Percentiles rank a stretch among this genome's conserved stretches.
These are phyloP conservation scores for Tetanocera ferruginea DNA, from an alignment of 2,888 invertebrate species.

Conservation along the genomic window DNA sequence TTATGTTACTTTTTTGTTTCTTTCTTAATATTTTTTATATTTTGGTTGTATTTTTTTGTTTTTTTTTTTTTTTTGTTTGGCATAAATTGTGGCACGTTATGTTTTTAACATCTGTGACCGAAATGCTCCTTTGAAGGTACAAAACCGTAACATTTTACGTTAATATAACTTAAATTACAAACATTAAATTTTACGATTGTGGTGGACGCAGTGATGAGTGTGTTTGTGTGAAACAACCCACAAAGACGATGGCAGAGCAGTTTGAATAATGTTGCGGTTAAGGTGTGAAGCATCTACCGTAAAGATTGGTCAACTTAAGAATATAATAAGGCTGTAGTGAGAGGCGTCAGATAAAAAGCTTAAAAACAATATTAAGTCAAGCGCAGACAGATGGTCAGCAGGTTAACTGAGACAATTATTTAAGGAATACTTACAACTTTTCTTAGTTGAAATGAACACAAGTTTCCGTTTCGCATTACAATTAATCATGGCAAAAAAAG, in stretches of 20 bases:
- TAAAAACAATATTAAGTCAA: too few relatives aligned
- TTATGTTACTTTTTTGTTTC: not conserved
- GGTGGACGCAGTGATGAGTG: not conserved
- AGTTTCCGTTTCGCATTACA: too few relatives aligned
- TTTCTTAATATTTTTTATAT: not conserved
- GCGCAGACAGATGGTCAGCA: too few relatives aligned
- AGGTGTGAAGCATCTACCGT: not conserved
- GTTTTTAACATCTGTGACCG: constrained; percentile 9
- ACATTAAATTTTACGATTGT: not conserved
- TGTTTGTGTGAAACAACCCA: not conserved
- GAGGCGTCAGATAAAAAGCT: too few relatives aligned
- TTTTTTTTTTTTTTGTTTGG: not conserved
- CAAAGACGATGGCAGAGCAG: not conserved
- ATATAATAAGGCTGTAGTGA: too few relatives aligned
- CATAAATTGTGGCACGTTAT: constrained; percentile 9
- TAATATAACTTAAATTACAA: constrained; percentile 44
- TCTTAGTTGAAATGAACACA: too few relatives aligned
- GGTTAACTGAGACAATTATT: too few relatives aligned
- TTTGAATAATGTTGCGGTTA: not conserved
- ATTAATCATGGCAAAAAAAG: too few relatives aligned
- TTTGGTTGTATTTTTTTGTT: not conserved
- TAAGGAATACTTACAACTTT: too few relatives aligned
- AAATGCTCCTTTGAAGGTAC: constrained; percentile 44
- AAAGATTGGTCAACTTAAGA: not conserved
- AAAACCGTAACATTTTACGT: constrained; percentile 45